A percentile compares a stretch with the other conserved stretches of the same genome.
Evolutionary conservation across 2,888 invertebrate species (phyloP).

Genomic region (Drosophila birchii): DNA sequence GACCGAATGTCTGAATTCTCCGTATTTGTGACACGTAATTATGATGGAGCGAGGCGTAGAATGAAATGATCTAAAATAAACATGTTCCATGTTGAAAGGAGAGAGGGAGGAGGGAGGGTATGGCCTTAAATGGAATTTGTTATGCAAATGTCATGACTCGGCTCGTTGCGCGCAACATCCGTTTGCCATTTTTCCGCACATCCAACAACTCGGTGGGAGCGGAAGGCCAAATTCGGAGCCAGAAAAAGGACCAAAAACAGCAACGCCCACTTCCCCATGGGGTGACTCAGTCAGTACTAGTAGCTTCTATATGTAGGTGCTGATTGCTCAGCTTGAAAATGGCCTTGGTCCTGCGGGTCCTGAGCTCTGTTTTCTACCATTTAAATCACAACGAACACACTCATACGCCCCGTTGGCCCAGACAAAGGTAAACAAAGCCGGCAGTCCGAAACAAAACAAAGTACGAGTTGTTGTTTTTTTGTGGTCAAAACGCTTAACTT

Average conservation of each 20-base stretch:
- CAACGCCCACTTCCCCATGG: conserved; percentile 4
- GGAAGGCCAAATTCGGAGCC: conserved; percentile 32
- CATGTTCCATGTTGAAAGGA: conserved; percentile 49
- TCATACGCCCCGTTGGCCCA: conserved; percentile 28
- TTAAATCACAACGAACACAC: conserved; percentile 45
- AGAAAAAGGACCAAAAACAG: conserved; percentile 5
- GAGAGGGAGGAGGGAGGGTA: no score
- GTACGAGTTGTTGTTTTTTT: background rate
- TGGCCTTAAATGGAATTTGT: conserved; percentile 39
- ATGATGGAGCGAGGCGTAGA: conserved; percentile 27
- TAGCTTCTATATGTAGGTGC: conserved; percentile 29
- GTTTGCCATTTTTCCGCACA: conserved; percentile 53
- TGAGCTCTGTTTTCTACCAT: conserved; percentile 24
- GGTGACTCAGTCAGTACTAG: conserved; percentile 12
- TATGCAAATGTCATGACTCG: conserved; percentile 67
- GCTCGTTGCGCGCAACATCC: conserved; percentile 68
- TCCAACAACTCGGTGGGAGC: conserved; percentile 47
- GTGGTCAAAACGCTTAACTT: conserved; percentile 43
- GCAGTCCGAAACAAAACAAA: conserved; percentile 25
- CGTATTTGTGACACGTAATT: conserved; percentile 58
- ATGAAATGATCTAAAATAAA: conserved; percentile 53
- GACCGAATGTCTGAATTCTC: conserved; percentile 26
- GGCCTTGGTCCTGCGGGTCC: conserved; percentile 43
- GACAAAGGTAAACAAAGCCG: conserved; percentile 58
- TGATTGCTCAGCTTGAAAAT: conserved; percentile 61